phyloP scores from a whole-genome alignment of 2,113 vertebrate species.

The Embiotoca jacksoni region DNA sequence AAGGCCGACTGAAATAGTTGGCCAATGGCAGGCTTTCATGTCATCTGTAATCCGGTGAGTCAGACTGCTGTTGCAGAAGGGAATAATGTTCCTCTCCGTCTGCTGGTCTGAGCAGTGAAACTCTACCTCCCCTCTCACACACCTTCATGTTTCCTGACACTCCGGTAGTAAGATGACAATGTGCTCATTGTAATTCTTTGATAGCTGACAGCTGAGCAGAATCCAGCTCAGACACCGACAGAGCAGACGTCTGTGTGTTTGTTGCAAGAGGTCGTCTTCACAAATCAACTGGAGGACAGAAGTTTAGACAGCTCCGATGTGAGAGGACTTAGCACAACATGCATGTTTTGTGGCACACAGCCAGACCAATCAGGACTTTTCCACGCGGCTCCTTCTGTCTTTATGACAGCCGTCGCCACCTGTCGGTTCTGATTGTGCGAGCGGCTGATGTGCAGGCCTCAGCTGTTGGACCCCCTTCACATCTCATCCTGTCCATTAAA shows the following conservation, averaged over 20 bases:
- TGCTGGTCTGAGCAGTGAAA: neutral
- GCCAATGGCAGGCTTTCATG: no score
- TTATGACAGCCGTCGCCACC: conserved; percentile 25
- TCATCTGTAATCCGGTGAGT: no score
- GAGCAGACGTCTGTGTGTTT: neutral
- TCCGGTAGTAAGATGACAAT: neutral
- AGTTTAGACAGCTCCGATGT: conserved; percentile 2
- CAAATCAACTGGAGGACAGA: conserved; percentile 13
- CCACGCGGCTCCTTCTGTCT: neutral
- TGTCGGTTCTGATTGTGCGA: neutral
- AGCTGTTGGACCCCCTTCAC: conserved; percentile 33
- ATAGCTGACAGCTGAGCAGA: conserved; percentile 16
- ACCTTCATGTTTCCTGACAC: conserved; percentile 17
- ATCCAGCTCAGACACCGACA: neutral
- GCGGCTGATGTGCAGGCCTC: conserved; percentile 10
- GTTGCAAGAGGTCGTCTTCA: neutral
- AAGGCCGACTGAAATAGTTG: no score
- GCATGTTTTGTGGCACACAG: conserved; percentile 2
- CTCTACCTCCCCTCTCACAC: conserved; percentile 4
- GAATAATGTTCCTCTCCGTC: neutral
- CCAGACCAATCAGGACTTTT: conserved; percentile 14
- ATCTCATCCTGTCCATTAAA: conserved; percentile 25
- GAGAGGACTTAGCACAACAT: conserved; percentile 1
- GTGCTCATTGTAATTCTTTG: conserved; percentile 20
- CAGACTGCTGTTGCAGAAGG: neutral